Conservation (phyloP, 2,113 vertebrate species). For the Trochalopteron elliotii region DNA sequence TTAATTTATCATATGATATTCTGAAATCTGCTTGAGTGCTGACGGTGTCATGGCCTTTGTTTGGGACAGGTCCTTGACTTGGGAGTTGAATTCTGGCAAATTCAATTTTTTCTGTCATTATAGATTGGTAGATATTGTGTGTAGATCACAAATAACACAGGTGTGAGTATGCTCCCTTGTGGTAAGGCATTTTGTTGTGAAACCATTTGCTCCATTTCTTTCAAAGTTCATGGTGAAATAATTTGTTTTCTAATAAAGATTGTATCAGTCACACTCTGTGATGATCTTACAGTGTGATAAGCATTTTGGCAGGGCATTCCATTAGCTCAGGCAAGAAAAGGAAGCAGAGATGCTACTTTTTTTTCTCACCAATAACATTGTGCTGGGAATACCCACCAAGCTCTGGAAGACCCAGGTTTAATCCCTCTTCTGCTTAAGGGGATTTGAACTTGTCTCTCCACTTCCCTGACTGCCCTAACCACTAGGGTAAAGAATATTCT, state of each 20-base stretch:
- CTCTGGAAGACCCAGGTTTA: conserved; percentile 19
- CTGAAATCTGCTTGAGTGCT: not conserved
- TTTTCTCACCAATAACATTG: conserved; percentile 32
- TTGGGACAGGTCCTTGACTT: not conserved
- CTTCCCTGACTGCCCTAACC: conserved; percentile 51
- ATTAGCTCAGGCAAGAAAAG: conserved; percentile 16
- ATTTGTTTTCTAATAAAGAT: conserved; percentile 64
- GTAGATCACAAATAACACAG: conserved; percentile 32
- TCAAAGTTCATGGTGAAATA: conserved; percentile 24
- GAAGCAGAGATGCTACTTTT: not conserved
- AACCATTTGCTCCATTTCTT: conserved; percentile 7
- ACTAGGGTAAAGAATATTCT: conserved; percentile 42
- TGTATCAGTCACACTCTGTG: conserved; percentile 34
- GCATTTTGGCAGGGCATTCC: not conserved
- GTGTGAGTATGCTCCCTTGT: conserved; percentile 70
- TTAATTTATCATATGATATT: not conserved
- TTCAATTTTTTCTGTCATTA: not conserved
- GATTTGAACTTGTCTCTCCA: conserved; percentile 59
- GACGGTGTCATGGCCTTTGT: not conserved
- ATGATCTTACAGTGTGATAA: conserved; percentile 22
- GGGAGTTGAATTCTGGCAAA: not conserved
- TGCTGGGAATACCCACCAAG: not conserved
- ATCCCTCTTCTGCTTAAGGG: conserved; percentile 42
- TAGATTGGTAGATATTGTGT: not conserved
- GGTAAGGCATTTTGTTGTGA: conserved; percentile 63